phyloP scores from a whole-genome alignment of 1,140 invertebrate genomes.

The Frieseomelitta varia region DNA sequence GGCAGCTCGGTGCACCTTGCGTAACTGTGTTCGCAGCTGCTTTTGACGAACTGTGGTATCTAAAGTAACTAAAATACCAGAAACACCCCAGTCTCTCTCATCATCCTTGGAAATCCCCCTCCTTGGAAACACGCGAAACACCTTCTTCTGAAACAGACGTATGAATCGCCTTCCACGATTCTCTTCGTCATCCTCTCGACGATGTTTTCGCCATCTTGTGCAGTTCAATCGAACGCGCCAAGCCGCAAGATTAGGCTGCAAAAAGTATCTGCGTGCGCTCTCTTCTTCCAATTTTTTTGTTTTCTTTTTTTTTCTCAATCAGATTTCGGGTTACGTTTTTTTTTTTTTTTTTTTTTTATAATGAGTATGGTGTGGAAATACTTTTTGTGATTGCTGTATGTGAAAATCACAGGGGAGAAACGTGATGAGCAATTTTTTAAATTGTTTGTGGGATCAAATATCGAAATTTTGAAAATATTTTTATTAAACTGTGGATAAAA shows the following conservation, averaged over 20 bases:
- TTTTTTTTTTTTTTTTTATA: too few species aligned
- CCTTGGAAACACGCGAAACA: not conserved
- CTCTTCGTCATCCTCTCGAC: not conserved
- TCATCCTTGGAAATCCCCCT: not conserved
- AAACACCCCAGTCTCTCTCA: too few species aligned
- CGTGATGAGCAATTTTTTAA: too few species aligned
- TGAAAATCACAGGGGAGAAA: not conserved
- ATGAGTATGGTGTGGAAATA: not conserved
- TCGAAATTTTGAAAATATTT: too few species aligned
- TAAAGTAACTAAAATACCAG: constrained; percentile 18
- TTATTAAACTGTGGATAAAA: too few species aligned
- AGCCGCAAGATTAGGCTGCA: not conserved
- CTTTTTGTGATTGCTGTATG: not conserved
- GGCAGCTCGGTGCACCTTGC: constrained; percentile 61
- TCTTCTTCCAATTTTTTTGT: not conserved
- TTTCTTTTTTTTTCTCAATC: too few species aligned
- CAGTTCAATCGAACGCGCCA: not conserved
- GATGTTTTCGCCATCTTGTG: not conserved
- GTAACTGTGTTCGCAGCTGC: constrained; percentile 56
- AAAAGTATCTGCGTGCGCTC: not conserved
- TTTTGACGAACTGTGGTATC: constrained; percentile 30
- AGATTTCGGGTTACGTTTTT: not conserved
- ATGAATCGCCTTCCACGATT: not conserved
- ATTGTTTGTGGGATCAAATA: too few species aligned
- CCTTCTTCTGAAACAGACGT: not conserved